phyloP scores from a whole-genome alignment of 2,113 vertebrate genomes.

The Mixornis gularis region DNA sequence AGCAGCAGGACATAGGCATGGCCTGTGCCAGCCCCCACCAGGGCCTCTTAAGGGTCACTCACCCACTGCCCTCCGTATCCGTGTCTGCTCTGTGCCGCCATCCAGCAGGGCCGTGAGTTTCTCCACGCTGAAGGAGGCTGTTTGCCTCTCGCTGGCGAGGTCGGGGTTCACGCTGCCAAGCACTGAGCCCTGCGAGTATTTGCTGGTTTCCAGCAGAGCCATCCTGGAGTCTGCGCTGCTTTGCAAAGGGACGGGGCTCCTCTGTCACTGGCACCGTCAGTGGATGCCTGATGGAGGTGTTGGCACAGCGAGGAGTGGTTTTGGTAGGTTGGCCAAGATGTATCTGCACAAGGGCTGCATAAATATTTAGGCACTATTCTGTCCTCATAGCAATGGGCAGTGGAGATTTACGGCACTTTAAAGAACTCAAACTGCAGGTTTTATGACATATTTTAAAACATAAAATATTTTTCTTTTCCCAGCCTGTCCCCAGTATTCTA shows the following conservation, averaged over 20 bases:
- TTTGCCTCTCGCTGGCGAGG: constrained; percentile 58
- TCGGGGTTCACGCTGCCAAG: constrained; percentile 58
- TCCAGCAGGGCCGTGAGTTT: constrained; percentile 67
- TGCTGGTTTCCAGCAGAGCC: constrained; percentile 23
- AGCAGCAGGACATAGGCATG: rapidly evolving
- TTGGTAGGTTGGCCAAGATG: neutral
- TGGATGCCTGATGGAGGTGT: neutral
- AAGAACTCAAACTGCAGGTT: neutral
- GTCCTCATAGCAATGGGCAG: rapidly evolving
- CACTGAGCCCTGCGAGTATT: neutral
- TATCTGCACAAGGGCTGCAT: neutral
- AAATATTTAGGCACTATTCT: neutral
- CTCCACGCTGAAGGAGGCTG: constrained; percentile 63
- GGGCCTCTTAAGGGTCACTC: neutral
- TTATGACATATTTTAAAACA: neutral
- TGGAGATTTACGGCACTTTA: neutral
- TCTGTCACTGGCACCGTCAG: neutral
- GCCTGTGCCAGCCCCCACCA: neutral
- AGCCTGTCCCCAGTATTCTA: neutral
- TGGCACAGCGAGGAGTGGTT: neutral
- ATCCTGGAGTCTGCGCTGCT: neutral
- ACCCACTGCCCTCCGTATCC: constrained; percentile 65
- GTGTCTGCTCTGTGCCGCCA: constrained; percentile 5
- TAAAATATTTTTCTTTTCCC: neutral
- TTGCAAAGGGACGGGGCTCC: neutral